phyloP scores from a whole-genome alignment of 2,888 invertebrate species.

The Hesperia comma region DNA sequence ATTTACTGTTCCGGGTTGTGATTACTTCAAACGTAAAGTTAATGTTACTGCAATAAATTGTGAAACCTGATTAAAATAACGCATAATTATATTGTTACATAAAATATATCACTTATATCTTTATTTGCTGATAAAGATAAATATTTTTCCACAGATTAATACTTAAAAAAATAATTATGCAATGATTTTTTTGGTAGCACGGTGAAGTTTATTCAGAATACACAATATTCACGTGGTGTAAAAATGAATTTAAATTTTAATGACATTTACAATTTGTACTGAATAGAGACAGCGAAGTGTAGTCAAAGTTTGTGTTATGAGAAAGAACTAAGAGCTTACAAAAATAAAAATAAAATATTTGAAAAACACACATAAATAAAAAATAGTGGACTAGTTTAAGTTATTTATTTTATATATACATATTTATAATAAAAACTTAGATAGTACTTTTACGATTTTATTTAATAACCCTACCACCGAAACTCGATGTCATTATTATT shows the following conservation, averaged over 20 bases:
- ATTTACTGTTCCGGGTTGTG: constrained; percentile 81
- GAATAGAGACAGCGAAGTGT: not conserved
- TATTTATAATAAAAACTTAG: constrained; percentile 26
- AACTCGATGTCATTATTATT: too few relatives aligned
- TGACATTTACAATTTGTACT: not conserved
- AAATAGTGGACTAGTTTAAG: constrained; percentile 10
- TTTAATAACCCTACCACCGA: not conserved
- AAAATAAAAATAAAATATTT: not conserved
- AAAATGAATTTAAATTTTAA: not conserved
- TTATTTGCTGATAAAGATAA: not conserved
- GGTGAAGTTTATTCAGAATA: not conserved
- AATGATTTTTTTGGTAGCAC: not conserved
- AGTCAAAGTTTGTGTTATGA: not conserved
- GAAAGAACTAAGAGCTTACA: too few relatives aligned
- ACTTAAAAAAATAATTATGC: too few relatives aligned
- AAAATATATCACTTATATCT: not conserved
- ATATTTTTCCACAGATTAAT: not conserved
- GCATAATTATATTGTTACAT: not conserved
- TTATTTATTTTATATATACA: constrained; percentile 29
- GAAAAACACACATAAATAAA: not conserved
- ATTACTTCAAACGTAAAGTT: constrained; percentile 71
- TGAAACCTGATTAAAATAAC: constrained; percentile 48
- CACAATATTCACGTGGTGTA: not conserved
- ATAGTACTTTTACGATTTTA: constrained; percentile 1
- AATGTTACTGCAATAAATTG: constrained; percentile 60